Evolutionary conservation across 2,113 vertebrate genomes (phyloP).

Genomic region (Paraplagusia blochii): DNA sequence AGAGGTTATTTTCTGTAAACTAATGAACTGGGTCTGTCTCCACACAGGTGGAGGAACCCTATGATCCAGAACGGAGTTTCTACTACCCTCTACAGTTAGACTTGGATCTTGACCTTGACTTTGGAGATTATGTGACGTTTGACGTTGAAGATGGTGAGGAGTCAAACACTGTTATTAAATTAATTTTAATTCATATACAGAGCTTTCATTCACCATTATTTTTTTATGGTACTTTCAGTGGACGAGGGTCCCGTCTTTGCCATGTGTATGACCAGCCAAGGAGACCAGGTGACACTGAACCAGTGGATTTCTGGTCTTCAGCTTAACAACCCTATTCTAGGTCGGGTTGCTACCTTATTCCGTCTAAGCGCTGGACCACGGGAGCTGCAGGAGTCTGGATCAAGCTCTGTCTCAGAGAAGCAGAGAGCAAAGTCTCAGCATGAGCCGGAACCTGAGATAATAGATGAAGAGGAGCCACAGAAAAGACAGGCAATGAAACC

Average conservation of each 20-base stretch:
- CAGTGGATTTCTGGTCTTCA: constrained; percentile 87
- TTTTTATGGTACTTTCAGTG: constrained; percentile 68
- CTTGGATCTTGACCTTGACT: constrained; percentile 76
- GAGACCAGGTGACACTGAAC: constrained; percentile 80
- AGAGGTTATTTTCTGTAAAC: not conserved
- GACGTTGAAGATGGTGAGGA: constrained; percentile 81
- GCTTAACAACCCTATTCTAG: constrained; percentile 80
- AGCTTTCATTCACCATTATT: constrained; percentile 1
- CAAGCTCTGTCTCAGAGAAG: not conserved
- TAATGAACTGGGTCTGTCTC: not conserved
- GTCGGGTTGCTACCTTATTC: constrained; percentile 80
- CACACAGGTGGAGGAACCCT: constrained; percentile 70
- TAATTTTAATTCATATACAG: too few species aligned
- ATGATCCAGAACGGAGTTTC: constrained; percentile 81
- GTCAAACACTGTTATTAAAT: not conserved
- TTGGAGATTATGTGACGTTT: constrained; percentile 80
- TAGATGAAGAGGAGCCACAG: constrained; percentile 41
- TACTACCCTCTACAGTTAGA: constrained; percentile 81
- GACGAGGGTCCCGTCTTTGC: constrained; percentile 85
- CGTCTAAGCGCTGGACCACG: constrained; percentile 66
- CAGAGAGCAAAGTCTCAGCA: not conserved
- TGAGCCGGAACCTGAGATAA: constrained; percentile 14
- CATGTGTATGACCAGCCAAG: constrained; percentile 81
- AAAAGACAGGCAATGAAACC: constrained; percentile 46
- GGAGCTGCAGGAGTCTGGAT: constrained; percentile 47